A percentile compares a stretch with the other conserved stretches of the same genome.
phyloP scores from a whole-genome alignment of 2,113 vertebrate genomes.

The Pipra filicauda region DNA sequence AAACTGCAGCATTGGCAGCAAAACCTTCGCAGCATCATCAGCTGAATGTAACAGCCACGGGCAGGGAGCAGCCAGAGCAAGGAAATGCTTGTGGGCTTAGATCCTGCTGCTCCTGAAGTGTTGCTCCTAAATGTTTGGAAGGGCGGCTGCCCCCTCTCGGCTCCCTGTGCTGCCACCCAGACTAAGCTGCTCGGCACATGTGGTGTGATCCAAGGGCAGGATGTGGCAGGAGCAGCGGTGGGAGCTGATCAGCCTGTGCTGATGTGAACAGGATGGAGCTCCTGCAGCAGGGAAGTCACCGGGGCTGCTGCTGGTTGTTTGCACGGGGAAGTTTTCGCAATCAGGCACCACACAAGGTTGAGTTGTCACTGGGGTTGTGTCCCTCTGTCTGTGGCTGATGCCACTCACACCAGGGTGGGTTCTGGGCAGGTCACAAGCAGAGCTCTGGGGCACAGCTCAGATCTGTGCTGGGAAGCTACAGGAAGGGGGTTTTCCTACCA shows the following conservation, averaged over 20 bases:
- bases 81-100: neutral
- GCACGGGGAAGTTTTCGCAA: neutral
- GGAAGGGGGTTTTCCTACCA: accelerated
- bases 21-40: neutral
- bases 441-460: neutral
- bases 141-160: neutral
- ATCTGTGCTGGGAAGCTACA: neutral
- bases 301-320: neutral
- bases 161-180: neutral
- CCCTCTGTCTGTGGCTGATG: neutral
- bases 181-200: neutral
- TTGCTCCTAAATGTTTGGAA: neutral
- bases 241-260: neutral
- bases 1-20: accelerated
- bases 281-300: neutral
- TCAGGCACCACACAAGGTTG: accelerated
- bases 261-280: neutral
- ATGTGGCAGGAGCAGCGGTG: neutral
- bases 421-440: neutral
- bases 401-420: accelerated
- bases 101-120: neutral
- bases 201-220: neutral
- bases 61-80: neutral
- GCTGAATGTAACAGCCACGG: accelerated
- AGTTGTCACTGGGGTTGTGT: neutral